These are phyloP conservation scores for Capitulum mitella DNA, from an alignment of 2,888 invertebrate genomes.

Conservation along the genomic window DNA sequence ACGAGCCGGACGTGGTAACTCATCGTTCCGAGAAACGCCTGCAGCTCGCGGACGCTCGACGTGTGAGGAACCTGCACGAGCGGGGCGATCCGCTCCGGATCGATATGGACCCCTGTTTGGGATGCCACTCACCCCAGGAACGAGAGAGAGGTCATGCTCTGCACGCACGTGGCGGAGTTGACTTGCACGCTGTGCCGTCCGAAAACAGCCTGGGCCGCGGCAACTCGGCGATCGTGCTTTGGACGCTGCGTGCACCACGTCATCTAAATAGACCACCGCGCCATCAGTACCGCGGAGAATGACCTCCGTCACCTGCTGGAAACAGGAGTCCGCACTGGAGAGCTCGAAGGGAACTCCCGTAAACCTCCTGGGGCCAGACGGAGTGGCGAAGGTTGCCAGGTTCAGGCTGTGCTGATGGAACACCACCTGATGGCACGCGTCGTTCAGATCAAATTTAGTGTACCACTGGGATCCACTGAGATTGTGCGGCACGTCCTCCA, in stretches of 20 bases:
- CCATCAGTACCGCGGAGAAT: neutral
- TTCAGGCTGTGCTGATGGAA: neutral
- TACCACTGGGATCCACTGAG: neutral
- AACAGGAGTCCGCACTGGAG: too few relatives aligned
- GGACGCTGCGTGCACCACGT: neutral
- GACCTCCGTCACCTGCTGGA: neutral
- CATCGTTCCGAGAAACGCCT: neutral
- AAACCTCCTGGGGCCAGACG: too few relatives aligned
- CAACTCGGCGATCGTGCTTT: too few relatives aligned
- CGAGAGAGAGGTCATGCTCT: neutral
- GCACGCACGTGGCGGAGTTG: too few relatives aligned
- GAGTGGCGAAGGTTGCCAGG: neutral
- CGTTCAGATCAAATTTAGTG: neutral
- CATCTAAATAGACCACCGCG: neutral
- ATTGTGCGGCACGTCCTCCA: neutral
- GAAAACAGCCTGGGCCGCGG: too few relatives aligned
- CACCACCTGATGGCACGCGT: neutral
- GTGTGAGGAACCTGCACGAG: neutral
- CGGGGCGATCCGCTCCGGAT: neutral
- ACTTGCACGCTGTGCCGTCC: too few relatives aligned
- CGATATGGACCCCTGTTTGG: neutral
- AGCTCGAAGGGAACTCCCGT: too few relatives aligned
- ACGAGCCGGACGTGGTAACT: neutral
- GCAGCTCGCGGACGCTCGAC: neutral
- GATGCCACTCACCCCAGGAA: neutral